phyloP scores from a whole-genome alignment of 1,140 invertebrate species.

The Tetramorium parvispinum region DNA sequence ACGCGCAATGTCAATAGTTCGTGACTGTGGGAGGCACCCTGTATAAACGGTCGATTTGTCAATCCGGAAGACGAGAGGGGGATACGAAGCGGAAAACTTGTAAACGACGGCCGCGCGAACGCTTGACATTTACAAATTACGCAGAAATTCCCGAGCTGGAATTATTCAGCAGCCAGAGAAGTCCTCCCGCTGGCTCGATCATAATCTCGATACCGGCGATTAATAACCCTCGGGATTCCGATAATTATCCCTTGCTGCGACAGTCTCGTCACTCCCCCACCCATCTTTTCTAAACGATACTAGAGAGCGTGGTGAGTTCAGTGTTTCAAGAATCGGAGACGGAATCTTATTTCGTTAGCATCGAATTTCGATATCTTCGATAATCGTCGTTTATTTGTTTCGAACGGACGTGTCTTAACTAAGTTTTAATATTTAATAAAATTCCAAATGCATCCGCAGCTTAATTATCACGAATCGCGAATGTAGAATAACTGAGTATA shows the following conservation, averaged over 20 bases:
- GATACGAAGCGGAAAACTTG: slow-evolving; percentile 65
- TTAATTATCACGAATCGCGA: background rate
- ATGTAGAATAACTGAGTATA: background rate
- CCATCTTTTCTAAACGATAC: background rate
- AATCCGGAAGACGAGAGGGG: slow-evolving; percentile 57
- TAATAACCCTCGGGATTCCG: slow-evolving; percentile 48
- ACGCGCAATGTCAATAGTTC: slow-evolving; percentile 55
- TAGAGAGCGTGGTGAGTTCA: background rate
- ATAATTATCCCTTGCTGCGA: slow-evolving; percentile 45
- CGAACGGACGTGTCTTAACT: background rate
- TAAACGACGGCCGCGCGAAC: slow-evolving; percentile 55
- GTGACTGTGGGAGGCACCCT: slow-evolving; percentile 60
- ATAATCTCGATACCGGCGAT: slow-evolving; percentile 65
- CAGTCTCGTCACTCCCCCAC: slow-evolving; percentile 16
- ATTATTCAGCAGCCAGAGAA: slow-evolving; percentile 66
- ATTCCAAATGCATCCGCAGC: background rate
- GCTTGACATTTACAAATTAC: slow-evolving; percentile 71
- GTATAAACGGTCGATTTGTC: slow-evolving; percentile 71
- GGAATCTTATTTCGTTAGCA: background rate
- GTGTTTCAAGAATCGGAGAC: background rate
- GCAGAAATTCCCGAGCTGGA: slow-evolving; percentile 62
- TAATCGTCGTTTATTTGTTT: background rate
- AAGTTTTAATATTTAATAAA: background rate
- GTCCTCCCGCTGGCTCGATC: slow-evolving; percentile 64
- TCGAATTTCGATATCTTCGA: background rate